Base-by-base conservation (phyloP, 2,113 vertebrate species). In the Guaruba guarouba region DNA sequence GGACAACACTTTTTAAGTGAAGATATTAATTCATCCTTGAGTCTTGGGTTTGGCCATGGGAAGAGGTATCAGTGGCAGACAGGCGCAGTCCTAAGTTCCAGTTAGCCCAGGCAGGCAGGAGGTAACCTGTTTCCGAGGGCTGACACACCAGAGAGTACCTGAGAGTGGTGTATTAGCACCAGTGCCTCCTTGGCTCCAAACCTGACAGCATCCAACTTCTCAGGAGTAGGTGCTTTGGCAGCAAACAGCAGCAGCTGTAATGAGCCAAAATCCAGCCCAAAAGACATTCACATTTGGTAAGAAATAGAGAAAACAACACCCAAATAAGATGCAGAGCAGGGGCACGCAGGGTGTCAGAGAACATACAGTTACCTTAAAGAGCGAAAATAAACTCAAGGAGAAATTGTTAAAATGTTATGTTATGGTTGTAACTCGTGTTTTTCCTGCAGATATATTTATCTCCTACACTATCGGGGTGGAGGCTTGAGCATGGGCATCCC, bases 91-190 rank as follows among this genome's bases (percentile, higher is more conserved):
- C 49, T 25, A 37, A 31, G 28, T 10, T 22, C 31, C 37, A 54
- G 39, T 8, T 76, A 80, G 35, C 11, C 64, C 61, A n/a, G 55
- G 7, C 13, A 49, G 63, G 22, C 25, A 73, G 28, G 7, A 6
- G 4, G 5, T 13, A 46, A 20, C 33, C 55, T 15, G 0, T 1
- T 1, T 29, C 11, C 41, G 2, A 25, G 23, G 87, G 16, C 13
- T 9, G 25, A 22, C 24, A 15, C 8, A 23, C 39, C 20, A 61
- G 8, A 52, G 11, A 41, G 4, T 11, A 23, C 31, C 22, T 15
- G 49, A 24, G 15, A 31, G 15, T 1, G 3, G 14, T 46, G 4
- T 7, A 11, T 39, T 15, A 44, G 3, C 33, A 70, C 8, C 43
- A 27, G 33, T 18, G 23, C 7, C 17, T 73, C 11, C 41, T n/a